These are phyloP conservation scores for Sebastes iracundus DNA, from an alignment of 2,797 vertebrate genomes.

Conservation along the genomic window DNA sequence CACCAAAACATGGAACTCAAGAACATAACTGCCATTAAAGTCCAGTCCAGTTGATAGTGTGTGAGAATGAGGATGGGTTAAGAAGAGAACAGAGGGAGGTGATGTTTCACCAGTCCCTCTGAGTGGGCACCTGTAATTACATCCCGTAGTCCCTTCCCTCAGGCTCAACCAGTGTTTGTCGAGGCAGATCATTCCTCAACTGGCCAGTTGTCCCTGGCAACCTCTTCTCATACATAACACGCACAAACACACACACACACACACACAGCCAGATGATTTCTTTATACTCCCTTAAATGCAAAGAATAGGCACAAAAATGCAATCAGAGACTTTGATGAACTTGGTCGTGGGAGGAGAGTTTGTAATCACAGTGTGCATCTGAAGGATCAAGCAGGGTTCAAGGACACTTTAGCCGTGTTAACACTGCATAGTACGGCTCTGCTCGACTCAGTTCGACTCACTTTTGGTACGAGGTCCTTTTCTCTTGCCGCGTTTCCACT, in stretches of 20 bases:
- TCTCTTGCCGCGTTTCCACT: too few relatives aligned
- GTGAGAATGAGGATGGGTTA: slow-evolving; percentile 38
- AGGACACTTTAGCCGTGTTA: neutral
- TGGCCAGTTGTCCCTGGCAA: slow-evolving; percentile 58
- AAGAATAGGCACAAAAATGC: slow-evolving; percentile 13
- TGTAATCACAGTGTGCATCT: slow-evolving; percentile 19
- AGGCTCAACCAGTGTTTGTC: slow-evolving; percentile 56
- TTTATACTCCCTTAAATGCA: slow-evolving; percentile 8
- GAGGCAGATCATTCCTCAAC: slow-evolving; percentile 62
- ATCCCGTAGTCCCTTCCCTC: slow-evolving; percentile 51
- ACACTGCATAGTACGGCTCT: too few relatives aligned
- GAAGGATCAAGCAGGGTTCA: slow-evolving; percentile 19
- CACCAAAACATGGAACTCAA: neutral
- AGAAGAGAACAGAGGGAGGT: slow-evolving; percentile 26
- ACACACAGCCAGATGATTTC: neutral
- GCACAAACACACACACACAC: neutral
- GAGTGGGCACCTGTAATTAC: slow-evolving; percentile 35
- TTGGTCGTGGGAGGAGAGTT: neutral
- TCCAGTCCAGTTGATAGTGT: slow-evolving; percentile 4
- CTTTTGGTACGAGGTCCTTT: too few relatives aligned
- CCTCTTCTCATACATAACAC: slow-evolving; percentile 24
- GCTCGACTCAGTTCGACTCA: too few relatives aligned
- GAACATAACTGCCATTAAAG: neutral
- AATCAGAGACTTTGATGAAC: slow-evolving; percentile 28
- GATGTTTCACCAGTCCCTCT: slow-evolving; percentile 26